phyloP scores from a whole-genome alignment of 2,797 vertebrate genomes.

The Gastrophryne carolinensis region DNA sequence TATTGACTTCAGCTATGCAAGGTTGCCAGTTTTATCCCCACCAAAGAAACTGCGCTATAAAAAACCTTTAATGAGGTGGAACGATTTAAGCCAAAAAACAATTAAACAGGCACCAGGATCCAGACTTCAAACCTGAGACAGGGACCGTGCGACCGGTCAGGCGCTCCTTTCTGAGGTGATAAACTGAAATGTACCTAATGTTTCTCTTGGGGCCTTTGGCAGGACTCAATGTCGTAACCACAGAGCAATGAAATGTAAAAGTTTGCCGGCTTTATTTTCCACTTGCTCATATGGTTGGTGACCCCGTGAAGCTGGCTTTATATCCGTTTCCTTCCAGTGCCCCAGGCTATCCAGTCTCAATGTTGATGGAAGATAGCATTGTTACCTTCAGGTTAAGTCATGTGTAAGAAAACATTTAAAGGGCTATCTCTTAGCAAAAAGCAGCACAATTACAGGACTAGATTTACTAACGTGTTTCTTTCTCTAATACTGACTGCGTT shows the following conservation, averaged over 20 bases:
- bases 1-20: constrained; percentile 45
- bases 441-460: too few relatives aligned
- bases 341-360: neutral
- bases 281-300: constrained; percentile 35
- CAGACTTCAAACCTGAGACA: constrained; percentile 27
- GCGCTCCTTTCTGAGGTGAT: constrained; percentile 40
- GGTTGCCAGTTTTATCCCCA: constrained; percentile 32
- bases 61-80: constrained; percentile 48
- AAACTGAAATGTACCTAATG: constrained; percentile 40
- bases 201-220: constrained; percentile 35
- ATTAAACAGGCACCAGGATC: constrained; percentile 45
- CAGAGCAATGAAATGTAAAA: constrained; percentile 40
- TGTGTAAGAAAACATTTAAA: neutral
- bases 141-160: constrained; percentile 13
- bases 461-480: too few relatives aligned
- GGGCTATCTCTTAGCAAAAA: too few relatives aligned
- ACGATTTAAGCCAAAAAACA: constrained; percentile 48
- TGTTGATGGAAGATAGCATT: neutral
- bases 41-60: constrained; percentile 47
- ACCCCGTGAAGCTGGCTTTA: constrained; percentile 8
- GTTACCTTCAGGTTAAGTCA: neutral
- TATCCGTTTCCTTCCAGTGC: neutral
- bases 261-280: constrained; percentile 38
- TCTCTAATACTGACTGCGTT: too few relatives aligned
- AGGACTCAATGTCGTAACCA: constrained; percentile 31